Evolutionary conservation across 2,797 vertebrate genomes (phyloP), one percentile per base, ranked within the genome.

Genomic region (Sebastes iracundus): DNA sequence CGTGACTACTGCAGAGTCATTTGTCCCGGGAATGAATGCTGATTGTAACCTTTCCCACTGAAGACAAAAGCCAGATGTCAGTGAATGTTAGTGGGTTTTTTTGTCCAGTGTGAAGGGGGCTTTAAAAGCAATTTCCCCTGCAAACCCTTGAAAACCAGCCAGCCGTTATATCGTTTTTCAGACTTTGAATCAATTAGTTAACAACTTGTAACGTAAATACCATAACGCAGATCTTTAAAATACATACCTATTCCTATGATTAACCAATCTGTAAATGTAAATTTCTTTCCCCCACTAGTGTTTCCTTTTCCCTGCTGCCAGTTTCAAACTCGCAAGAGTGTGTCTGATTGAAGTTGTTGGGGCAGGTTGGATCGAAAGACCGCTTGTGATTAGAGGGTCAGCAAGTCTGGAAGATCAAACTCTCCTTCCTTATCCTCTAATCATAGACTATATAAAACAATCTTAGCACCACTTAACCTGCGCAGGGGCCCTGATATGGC

Each of bases 401-500:
- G 76, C 84, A 91, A 94, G 92, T 92, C 89, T 80, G 83, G 83
- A 78, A 82, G 94, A 95, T 95, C 94, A 92, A 92, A 94, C 93
- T 92, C 90, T 93, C 91, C 87, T 81, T 93, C 93, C 90, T 94
- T 93, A 92, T 93, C 92, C 89, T 87, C 93, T 96, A 96, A 96
- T 96, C 95, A 95, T 85, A 87, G 92, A 87, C 91, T 90, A 91
- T 95, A 96, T 95, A 94, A 96, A 95, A 96, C 94, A 95, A 96
- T 96, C 94, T 95, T 94, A 95, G 95, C 95, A 95, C 94, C 95
- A 95, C 94, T 96, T 96, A 96, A 96, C 95, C 94, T 95, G 95
- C 80, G 90, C 90, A 84, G 91, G 83, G 90, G 92, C 91, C 92
- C 90, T 95, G 96, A 95, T 95, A 93, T 91, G 93, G 90, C 94